Percentiles rank a stretch among this genome's conserved stretches.
These are phyloP conservation scores for Rutilus rutilus DNA, from an alignment of 2,113 vertebrate species.

Conservation along the genomic window DNA sequence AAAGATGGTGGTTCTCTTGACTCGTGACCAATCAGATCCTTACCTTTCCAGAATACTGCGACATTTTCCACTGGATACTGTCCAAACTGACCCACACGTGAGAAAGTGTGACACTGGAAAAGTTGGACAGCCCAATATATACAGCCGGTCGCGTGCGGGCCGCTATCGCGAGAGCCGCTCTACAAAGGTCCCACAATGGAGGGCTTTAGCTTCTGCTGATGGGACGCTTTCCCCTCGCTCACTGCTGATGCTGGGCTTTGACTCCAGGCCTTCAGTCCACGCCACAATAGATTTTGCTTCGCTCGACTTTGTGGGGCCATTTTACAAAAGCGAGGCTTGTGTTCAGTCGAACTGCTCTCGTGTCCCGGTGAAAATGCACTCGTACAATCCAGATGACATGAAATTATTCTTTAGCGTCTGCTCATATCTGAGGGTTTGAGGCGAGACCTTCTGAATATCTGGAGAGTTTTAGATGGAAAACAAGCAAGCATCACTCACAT, in stretches of 20 bases:
- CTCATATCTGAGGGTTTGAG: too few relatives aligned
- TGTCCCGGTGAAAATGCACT: too few relatives aligned
- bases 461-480: too few relatives aligned
- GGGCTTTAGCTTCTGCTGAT: conserved; percentile 77
- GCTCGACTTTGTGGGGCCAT: conserved; percentile 72
- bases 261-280: too few relatives aligned
- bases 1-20: too few relatives aligned
- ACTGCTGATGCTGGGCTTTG: conserved; percentile 77
- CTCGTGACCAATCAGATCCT: conserved; percentile 63
- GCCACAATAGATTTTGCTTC: conserved; percentile 83
- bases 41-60: conserved; percentile 92
- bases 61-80: conserved; percentile 80
- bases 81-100: conserved; percentile 73
- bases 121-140: conserved; percentile 79
- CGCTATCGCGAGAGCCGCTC: conserved; percentile 46
- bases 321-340: conserved; percentile 62
- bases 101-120: conserved; percentile 67
- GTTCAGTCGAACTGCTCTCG: conserved; percentile 18
- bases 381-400: too few relatives aligned
- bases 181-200: conserved; percentile 73
- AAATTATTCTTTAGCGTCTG: too few relatives aligned
- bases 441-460: too few relatives aligned
- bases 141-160: conserved; percentile 52
- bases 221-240: conserved; percentile 68
- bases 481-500: too few relatives aligned